Conservation (phyloP, 2,113 vertebrate genomes). For the Apodemus speciosus region DNA sequence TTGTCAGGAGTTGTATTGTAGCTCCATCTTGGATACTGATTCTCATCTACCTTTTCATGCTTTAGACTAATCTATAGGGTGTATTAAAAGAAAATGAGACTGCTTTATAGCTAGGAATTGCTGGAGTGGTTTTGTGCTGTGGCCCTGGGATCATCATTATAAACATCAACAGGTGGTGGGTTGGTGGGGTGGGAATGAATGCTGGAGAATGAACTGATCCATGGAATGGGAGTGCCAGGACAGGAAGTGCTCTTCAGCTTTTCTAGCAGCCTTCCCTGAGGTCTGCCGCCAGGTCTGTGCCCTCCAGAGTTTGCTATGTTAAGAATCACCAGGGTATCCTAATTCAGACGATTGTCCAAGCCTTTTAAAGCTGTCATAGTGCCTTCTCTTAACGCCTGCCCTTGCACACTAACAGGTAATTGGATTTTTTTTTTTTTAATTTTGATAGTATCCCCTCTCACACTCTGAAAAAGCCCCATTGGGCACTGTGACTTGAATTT, state of each 20-base stretch:
- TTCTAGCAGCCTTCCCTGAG: background rate
- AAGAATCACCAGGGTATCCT: background rate
- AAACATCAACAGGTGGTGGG: background rate
- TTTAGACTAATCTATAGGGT: background rate
- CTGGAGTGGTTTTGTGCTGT: background rate
- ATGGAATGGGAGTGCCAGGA: background rate
- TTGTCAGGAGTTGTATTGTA: background rate
- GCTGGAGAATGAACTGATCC: background rate
- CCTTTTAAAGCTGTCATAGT: background rate
- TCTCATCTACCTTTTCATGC: background rate
- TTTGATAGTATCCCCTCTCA: background rate
- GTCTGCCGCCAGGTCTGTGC: background rate
- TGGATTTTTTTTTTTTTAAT: background rate
- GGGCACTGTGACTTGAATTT: slow-evolving; percentile 48
- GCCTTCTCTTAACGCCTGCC: slow-evolving; percentile 47
- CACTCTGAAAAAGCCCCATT: slow-evolving; percentile 33
- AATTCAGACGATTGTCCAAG: background rate
- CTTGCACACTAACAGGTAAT: background rate
- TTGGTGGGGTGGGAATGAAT: background rate
- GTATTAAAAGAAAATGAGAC: background rate
- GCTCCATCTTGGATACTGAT: background rate
- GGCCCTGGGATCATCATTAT: background rate
- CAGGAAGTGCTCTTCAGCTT: background rate
- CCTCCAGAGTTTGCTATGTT: background rate
- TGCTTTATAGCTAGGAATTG: background rate